These are phyloP conservation scores for Hystrix brachyura DNA, from an alignment of 2,113 vertebrate genomes.

Conservation along the genomic window DNA sequence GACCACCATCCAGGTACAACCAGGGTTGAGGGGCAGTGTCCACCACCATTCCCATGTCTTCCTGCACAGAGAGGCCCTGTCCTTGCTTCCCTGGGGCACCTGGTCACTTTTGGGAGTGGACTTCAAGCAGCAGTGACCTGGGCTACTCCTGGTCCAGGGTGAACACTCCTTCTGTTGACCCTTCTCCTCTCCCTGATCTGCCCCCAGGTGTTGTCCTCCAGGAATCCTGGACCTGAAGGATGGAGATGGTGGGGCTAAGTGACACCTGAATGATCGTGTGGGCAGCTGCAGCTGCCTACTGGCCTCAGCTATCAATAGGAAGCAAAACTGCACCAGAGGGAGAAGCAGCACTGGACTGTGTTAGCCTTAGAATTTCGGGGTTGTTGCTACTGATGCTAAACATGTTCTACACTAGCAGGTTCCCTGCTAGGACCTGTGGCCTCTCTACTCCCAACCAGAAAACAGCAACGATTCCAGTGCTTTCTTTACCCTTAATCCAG, in stretches of 20 bases:
- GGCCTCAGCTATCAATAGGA: background rate
- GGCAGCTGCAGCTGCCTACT: background rate
- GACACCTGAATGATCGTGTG: background rate
- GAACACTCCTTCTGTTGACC: background rate
- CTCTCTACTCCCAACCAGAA: background rate
- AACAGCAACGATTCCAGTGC: fast-evolving
- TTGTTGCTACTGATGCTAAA: background rate
- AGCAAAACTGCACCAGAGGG: too few relatives aligned
- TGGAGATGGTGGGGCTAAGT: background rate
- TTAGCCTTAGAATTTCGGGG: background rate
- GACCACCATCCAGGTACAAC: fast-evolving
- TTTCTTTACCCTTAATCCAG: background rate
- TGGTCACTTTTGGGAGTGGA: background rate
- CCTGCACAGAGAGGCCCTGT: background rate
- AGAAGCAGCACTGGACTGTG: background rate
- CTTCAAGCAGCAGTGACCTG: background rate
- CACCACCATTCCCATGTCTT: fast-evolving
- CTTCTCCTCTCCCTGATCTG: background rate
- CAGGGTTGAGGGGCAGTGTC: background rate
- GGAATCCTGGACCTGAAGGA: background rate
- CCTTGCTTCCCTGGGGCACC: background rate
- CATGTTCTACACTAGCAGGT: background rate
- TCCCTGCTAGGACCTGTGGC: background rate
- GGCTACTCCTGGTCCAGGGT: background rate
- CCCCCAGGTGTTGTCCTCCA: fast-evolving